Base-by-base conservation (phyloP, 2,797 vertebrate genomes). In the Chromis chromis region DNA sequence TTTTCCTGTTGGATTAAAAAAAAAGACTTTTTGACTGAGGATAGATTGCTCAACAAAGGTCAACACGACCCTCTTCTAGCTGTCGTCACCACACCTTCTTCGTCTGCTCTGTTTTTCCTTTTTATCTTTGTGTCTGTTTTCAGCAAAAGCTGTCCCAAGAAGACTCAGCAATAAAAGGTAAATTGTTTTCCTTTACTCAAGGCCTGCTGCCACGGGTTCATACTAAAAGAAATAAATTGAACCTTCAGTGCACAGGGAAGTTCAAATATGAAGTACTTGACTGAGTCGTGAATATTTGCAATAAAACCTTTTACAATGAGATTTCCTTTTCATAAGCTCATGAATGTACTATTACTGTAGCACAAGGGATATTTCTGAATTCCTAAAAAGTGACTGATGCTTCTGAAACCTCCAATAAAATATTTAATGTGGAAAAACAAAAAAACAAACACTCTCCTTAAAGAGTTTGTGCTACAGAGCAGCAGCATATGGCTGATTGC, bases 171-270 rank as follows among this genome's bases (percentile, higher is more conserved):
- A 19, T 64, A 36, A 71, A 75, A 67, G 3, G 46, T 24, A 42
- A 42, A 55, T 50, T 59, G n/a, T 75, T 67, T 72, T 36, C 31
- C 55, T 74, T 62, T 57, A 68, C 44, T 68, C n/a, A 2, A 58
- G 16, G 13, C 31, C 39, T 19, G 46, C 54, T 36, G 49, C 16
- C 22, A 39, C 25, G 58, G 25, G 31, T 59, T 70, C 24, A 33
- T 40, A 54, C 40, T 52, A 64, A 21, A 73, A 55, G 44, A 58
- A 46, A 19, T 10, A 65, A 48, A 36, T 28, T 25, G 4, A 58
- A 42, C 8, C 7, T 3, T 31, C 5, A 21, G 12, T 49, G 4
- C 33, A 36, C 12, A 12, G 44, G 3, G 0, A 21, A 52, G 42
- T 69, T 65, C 27, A 69, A 39, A 65, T 31, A 14, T 17, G 22